phyloP scores from a whole-genome alignment of 2,113 vertebrate species.

The Oplegnathus fasciatus region DNA sequence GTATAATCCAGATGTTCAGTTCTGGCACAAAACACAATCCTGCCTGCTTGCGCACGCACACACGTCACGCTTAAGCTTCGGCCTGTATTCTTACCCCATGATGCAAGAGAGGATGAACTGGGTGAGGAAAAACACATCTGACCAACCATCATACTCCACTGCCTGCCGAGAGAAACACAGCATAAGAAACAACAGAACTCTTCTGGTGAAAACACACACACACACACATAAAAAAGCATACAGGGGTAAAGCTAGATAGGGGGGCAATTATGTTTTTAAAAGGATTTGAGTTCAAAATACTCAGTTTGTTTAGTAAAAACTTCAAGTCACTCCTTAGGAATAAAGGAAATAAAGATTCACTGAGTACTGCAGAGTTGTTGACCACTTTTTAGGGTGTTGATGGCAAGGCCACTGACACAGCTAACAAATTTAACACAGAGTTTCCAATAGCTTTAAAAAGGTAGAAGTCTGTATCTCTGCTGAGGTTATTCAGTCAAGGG shows the following conservation, averaged over 20 bases:
- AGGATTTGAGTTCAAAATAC: background rate
- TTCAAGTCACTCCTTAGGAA: background rate
- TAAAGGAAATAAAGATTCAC: background rate
- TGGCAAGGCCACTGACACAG: too few relatives aligned
- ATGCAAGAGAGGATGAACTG: slow-evolving; percentile 84
- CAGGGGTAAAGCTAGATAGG: background rate
- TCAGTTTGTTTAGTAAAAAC: background rate
- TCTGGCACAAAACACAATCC: background rate
- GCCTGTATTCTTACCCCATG: slow-evolving; percentile 81
- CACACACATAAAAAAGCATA: background rate
- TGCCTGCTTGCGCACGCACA: background rate
- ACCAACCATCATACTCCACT: slow-evolving; percentile 83
- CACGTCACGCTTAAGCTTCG: background rate
- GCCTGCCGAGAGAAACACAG: slow-evolving; percentile 67
- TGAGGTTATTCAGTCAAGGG: slow-evolving; percentile 33
- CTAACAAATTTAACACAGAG: background rate
- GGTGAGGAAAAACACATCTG: slow-evolving; percentile 79
- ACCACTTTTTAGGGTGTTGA: background rate
- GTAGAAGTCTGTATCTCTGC: slow-evolving; percentile 19
- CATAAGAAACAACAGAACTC: background rate
- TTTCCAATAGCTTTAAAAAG: background rate
- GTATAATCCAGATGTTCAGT: slow-evolving; percentile 2
- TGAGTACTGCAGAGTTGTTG: background rate
- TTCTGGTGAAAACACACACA: background rate
- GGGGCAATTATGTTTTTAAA: background rate